Conservation (phyloP, 2,113 vertebrate species). For the Clinocottus analis region DNA sequence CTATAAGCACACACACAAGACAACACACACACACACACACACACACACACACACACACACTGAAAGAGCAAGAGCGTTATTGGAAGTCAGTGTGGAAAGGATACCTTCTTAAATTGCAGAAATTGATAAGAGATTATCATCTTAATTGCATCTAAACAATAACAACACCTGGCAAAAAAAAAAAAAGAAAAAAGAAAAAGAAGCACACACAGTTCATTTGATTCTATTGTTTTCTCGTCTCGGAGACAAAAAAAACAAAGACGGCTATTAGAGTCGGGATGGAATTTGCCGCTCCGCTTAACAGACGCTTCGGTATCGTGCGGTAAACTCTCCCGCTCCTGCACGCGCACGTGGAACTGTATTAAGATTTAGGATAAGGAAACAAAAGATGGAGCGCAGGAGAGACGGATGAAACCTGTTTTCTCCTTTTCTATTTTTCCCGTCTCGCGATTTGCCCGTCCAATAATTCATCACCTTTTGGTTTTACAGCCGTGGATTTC, state of each 20-base stretch:
- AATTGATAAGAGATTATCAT: slow-evolving; percentile 60
- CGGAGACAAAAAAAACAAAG: slow-evolving; percentile 25
- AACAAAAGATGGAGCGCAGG: slow-evolving; percentile 66
- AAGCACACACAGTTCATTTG: slow-evolving; percentile 23
- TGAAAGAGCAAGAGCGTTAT: not conserved
- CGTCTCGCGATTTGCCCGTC: slow-evolving; percentile 81
- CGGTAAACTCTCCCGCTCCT: slow-evolving; percentile 54
- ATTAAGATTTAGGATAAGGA: slow-evolving; percentile 82
- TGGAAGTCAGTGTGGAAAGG: not conserved
- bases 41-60: slow-evolving; percentile 22
- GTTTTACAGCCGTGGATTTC: slow-evolving; percentile 81
- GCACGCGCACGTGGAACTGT: slow-evolving; percentile 67
- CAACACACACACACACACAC: not conserved
- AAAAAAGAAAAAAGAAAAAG: too few relatives aligned
- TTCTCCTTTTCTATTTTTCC: slow-evolving; percentile 72
- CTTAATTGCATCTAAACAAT: slow-evolving; percentile 65
- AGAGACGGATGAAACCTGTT: slow-evolving; percentile 70
- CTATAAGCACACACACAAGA: slow-evolving; percentile 17
- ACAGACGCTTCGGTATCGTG: slow-evolving; percentile 61
- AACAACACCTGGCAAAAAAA: slow-evolving; percentile 53
- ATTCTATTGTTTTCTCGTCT: slow-evolving; percentile 58
- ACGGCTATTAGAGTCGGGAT: slow-evolving; percentile 53
- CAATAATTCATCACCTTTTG: slow-evolving; percentile 86
- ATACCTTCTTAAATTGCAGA: slow-evolving; percentile 30
- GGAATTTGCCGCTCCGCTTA: slow-evolving; percentile 70